Evolutionary conservation across 2,888 invertebrate genomes (phyloP).

Genomic region (Cylindroiulus punctatus): DNA sequence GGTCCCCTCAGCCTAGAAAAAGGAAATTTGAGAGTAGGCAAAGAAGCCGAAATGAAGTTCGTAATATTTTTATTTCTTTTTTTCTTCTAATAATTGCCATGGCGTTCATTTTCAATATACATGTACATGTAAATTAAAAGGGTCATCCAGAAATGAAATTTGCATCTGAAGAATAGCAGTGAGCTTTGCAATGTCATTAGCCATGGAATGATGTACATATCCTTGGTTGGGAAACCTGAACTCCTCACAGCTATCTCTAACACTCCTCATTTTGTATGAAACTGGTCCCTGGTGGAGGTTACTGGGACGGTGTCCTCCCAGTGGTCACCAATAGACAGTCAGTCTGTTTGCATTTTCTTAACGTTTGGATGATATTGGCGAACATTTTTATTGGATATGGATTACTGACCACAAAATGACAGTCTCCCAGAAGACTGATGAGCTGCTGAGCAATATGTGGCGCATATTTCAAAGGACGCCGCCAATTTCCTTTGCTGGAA

Average conservation of each 20-base stretch:
- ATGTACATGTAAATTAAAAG: too few relatives aligned
- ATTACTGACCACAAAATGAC: neutral
- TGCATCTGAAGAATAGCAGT: too few relatives aligned
- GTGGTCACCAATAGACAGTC: neutral
- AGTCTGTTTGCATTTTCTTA: neutral
- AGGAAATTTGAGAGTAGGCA: neutral
- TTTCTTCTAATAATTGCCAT: too few relatives aligned
- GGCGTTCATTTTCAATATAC: too few relatives aligned
- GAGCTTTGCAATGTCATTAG: too few relatives aligned
- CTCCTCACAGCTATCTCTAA: too few relatives aligned
- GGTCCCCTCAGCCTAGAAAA: neutral
- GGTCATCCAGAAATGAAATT: too few relatives aligned
- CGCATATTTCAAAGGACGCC: neutral
- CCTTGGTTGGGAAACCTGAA: too few relatives aligned
- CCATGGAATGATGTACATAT: too few relatives aligned
- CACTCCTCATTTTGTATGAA: too few relatives aligned
- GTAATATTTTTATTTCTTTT: too few relatives aligned
- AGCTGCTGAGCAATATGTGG: neutral
- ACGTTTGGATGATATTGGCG: neutral
- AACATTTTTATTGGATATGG: constrained; percentile 23
- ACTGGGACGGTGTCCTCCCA: neutral
- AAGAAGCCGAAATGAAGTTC: constrained; percentile 25
- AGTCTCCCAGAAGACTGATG: neutral
- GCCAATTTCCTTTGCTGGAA: too few relatives aligned
- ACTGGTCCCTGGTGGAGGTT: neutral